Percentiles rank a stretch among this genome's conserved stretches.
These are phyloP conservation scores for Caenorhabditis imperialis DNA, from an alignment of 2,888 invertebrate genomes.

Conservation along the genomic window DNA sequence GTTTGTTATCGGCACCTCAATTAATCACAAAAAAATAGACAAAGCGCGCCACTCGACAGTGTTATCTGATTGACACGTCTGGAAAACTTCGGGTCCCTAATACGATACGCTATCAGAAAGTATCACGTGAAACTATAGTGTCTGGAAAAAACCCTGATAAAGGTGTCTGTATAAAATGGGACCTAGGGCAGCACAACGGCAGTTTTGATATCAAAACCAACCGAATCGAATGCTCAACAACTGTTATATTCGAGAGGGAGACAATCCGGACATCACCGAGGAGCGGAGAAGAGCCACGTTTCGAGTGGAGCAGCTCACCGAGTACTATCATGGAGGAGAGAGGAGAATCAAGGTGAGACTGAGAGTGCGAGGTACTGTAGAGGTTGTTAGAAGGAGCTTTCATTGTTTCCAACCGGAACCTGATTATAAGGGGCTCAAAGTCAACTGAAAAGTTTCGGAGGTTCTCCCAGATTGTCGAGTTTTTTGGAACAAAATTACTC, in stretches of 20 bases:
- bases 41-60: no score
- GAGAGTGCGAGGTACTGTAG: no score
- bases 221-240: no score
- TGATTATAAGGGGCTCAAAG: not conserved
- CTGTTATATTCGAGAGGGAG: constrained; percentile 51
- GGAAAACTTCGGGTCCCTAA: constrained; percentile 1
- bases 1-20: no score
- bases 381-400: no score
- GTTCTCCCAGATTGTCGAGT: constrained; percentile 70
- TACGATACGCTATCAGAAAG: not conserved
- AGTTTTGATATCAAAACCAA: not conserved
- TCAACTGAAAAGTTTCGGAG: constrained; percentile 45
- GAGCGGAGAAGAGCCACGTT: constrained; percentile 63
- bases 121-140: no score
- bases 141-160: no score
- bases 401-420: not conserved
- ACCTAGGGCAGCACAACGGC: not conserved
- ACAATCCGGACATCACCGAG: constrained; percentile 67
- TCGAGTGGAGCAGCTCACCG: constrained; percentile 55
- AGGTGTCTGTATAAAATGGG: constrained; percentile 1
- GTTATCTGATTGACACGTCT: constrained; percentile 9
- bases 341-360: constrained; percentile 17
- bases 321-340: constrained; percentile 56
- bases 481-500: constrained; percentile 76
- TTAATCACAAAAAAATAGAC: no score